Evolutionary conservation across 92 coral and sea anemone species (phyloP).

Genomic region (Isaurus tuberculatus): DNA sequence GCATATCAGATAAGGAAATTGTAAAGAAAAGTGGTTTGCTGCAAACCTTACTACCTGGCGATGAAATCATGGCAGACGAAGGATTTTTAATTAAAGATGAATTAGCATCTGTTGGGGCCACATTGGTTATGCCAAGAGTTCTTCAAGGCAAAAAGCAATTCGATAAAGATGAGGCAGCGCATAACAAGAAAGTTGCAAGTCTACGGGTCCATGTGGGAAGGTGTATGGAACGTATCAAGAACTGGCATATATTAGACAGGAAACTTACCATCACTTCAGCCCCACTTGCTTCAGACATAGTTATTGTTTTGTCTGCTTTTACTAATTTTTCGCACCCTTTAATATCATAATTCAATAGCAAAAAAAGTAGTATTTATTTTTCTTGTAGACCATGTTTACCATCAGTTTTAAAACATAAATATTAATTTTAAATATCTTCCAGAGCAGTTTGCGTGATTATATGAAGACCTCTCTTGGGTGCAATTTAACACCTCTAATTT

Average conservation of each 20-base stretch:
- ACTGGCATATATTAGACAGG: conserved; percentile 76
- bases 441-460: background rate
- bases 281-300: conserved; percentile 62
- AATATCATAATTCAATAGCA: conserved; percentile 29
- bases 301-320: conserved; percentile 63
- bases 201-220: conserved; percentile 69
- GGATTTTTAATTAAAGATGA: conserved; percentile 65
- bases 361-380: conserved; percentile 9
- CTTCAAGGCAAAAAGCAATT: conserved; percentile 62
- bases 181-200: conserved; percentile 69
- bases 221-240: conserved; percentile 69
- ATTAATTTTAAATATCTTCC: conserved; percentile 15
- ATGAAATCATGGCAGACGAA: conserved; percentile 56
- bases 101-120: conserved; percentile 23
- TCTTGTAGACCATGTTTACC: conserved; percentile 7
- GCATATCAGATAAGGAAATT: conserved; percentile 35
- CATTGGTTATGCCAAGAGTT: conserved; percentile 44
- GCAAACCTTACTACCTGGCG: conserved; percentile 44
- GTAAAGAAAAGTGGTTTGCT: conserved; percentile 65
- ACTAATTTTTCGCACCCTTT: conserved; percentile 62
- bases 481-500: conserved; percentile 12
- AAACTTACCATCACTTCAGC: conserved; percentile 62
- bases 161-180: conserved; percentile 57
- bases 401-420: conserved; percentile 6
- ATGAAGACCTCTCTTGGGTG: conserved; percentile 1